A percentile compares a stretch with the other conserved stretches of the same genome.
Conservation (phyloP, 2,113 vertebrate species). For the Onychostoma macrolepis region DNA sequence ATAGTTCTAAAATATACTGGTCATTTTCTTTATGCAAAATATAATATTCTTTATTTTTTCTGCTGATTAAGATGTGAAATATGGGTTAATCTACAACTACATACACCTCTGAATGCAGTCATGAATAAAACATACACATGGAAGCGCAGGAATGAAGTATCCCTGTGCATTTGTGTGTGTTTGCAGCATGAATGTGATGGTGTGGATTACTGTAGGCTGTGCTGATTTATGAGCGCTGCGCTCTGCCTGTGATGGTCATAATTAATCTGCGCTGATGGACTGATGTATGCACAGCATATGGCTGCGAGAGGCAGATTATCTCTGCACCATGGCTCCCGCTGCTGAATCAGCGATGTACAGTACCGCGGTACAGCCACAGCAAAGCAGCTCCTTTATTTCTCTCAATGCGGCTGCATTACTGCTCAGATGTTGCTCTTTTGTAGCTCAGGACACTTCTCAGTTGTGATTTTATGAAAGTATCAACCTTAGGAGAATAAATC, state of each 20-base stretch:
- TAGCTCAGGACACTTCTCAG: neutral
- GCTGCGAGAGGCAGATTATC: slow-evolving; percentile 60
- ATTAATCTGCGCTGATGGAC: slow-evolving; percentile 72
- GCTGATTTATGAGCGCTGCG: slow-evolving; percentile 73
- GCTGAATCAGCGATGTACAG: slow-evolving; percentile 70
- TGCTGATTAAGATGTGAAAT: neutral
- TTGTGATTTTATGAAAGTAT: neutral
- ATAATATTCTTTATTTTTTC: neutral
- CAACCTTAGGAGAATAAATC: neutral
- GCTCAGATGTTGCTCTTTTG: slow-evolving; percentile 13
- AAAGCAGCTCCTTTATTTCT: neutral
- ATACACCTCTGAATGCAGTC: neutral
- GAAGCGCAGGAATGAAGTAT: neutral
- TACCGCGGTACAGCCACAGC: slow-evolving; percentile 1
- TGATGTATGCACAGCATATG: slow-evolving; percentile 72
- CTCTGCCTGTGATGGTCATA: slow-evolving; percentile 72
- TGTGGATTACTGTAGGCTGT: slow-evolving; percentile 73
- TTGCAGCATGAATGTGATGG: slow-evolving; percentile 61
- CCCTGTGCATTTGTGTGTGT: neutral
- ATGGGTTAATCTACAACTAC: neutral
- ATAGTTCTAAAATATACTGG: too few relatives aligned
- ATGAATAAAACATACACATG: neutral
- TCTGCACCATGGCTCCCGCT: slow-evolving; percentile 68
- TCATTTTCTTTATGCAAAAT: neutral
- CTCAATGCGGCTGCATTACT: neutral